A percentile compares a stretch with the other conserved stretches of the same genome.
Evolutionary conservation across 2,113 vertebrate species (phyloP).

Genomic region (Fregata magnificens): DNA sequence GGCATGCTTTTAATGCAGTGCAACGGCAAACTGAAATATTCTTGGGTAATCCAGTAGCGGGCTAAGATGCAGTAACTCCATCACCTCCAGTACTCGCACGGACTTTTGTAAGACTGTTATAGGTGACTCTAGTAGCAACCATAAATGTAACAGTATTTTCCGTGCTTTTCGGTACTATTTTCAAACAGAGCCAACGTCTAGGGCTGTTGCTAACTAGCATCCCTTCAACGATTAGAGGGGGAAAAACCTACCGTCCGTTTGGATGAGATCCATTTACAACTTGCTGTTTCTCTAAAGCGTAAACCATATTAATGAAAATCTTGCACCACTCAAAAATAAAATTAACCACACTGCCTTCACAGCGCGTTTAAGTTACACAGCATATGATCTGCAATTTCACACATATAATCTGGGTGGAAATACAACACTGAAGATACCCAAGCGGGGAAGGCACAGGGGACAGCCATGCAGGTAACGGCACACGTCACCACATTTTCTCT

Average conservation of each 20-base stretch:
- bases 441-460: neutral
- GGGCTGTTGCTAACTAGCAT: neutral
- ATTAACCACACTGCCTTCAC: neutral
- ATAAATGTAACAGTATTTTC: neutral
- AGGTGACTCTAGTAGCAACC: neutral
- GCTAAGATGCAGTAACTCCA: neutral
- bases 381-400: neutral
- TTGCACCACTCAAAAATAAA: neutral
- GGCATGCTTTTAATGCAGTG: neutral
- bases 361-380: too few species aligned
- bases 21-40: neutral
- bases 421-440: neutral
- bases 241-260: neutral
- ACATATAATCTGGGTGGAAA: neutral
- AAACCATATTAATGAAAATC: neutral
- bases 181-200: neutral
- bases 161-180: neutral
- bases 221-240: too few species aligned
- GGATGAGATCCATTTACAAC: neutral
- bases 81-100: accelerated
- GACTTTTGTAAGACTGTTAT: neutral
- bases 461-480: neutral
- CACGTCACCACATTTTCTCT: neutral
- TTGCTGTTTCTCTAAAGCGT: neutral
- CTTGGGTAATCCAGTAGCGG: neutral